These are phyloP conservation scores for Digitonthophagus gazella DNA, from an alignment of 2,888 invertebrate genomes.

Conservation along the genomic window DNA sequence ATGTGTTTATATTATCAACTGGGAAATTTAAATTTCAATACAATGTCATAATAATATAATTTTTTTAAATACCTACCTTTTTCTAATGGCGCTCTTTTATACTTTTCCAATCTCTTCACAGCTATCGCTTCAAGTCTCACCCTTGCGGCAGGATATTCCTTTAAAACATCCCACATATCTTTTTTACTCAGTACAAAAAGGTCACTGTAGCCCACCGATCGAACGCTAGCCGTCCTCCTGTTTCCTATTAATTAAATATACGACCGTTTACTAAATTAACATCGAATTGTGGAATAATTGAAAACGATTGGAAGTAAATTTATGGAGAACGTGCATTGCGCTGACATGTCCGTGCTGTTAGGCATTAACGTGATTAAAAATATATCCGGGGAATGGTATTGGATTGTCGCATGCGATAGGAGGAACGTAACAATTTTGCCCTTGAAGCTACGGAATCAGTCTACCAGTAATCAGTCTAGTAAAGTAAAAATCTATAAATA, in stretches of 20 bases:
- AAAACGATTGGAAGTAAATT: conserved; percentile 1
- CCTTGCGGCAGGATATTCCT: conserved; percentile 91
- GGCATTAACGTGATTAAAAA: neutral
- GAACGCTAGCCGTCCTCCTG: conserved; percentile 95
- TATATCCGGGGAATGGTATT: neutral
- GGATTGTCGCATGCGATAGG: neutral
- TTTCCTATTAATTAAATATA: conserved; percentile 67
- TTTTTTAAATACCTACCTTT: conserved; percentile 76
- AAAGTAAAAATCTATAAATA: no score
- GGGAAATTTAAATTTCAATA: neutral
- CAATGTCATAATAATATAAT: no score
- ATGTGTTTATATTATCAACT: neutral
- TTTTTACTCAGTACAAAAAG: conserved; percentile 98
- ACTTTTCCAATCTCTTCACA: conserved; percentile 95
- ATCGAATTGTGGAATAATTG: conserved; percentile 2
- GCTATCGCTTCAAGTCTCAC: conserved; percentile 95
- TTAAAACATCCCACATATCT: conserved; percentile 99
- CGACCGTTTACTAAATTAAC: conserved; percentile 11
- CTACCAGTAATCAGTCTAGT: no score
- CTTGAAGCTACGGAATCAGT: no score
- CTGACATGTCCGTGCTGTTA: neutral
- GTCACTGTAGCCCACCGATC: conserved; percentile 98
- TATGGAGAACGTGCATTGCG: conserved; percentile 2
- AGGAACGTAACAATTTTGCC: no score
- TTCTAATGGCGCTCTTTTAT: conserved; percentile 90